Base-by-base conservation (phyloP, 1,140 invertebrate species). In the Yoshiicerus persimilis region DNA sequence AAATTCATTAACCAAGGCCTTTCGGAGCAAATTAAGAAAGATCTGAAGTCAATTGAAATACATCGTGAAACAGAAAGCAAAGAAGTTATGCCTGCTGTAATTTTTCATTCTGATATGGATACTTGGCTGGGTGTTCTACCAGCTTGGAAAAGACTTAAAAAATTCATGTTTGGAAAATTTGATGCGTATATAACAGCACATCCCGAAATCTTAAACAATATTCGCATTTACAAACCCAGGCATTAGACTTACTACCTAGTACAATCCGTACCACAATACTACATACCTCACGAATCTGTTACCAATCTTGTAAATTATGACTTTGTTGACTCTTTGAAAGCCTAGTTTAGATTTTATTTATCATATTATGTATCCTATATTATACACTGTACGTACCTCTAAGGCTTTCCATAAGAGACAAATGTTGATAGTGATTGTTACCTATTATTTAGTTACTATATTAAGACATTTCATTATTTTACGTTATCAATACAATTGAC, bases 111-210 rank as follows among this genome's bases (percentile, higher is more conserved):
- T 5, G 56, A 86, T 13, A 86, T 86, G 84, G 84, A 86, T 32
- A 66, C 56, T 20, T 86, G 84, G 84, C 32, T 86, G 6, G 84
- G 84, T 10, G 41, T 86, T 0, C 32, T 86, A 86, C 84, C 84
- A 4, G 47, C 41, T 30, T 86, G 84, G 84, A 66, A 36, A 16
- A 10, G 84, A 86, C 23, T 86, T n/a, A 86, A 86, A 34, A 62
- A 66, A 23, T 86, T 86, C 56, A 86, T 86, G 84, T 86, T 86
- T 38, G n/a, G 23, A 13, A 86, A 86, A 56, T 66, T 86, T 23
- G 84, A 86, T n/a, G 32, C 41, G 20, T 86, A 64, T 23, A 34
- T 86, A 13, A 64, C 41, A 27, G 16, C 25, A 27, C 41, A 86
- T 86, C 84, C 84, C 0, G 32, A 62, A 32, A 34, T 86, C 27